phyloP scores from a whole-genome alignment of 1,140 invertebrate species.

The Penaeus chinensis region DNA sequence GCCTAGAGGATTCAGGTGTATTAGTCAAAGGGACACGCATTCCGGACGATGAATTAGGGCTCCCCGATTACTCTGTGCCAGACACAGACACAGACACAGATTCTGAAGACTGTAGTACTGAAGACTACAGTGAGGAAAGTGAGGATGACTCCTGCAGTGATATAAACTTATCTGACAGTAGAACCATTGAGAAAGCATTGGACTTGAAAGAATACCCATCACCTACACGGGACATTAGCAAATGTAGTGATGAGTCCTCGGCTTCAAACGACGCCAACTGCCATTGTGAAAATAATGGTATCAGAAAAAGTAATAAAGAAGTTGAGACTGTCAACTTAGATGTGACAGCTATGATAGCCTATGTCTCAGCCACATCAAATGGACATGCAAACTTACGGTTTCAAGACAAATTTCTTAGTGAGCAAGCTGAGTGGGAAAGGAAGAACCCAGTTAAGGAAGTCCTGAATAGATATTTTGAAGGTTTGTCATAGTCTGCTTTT shows the following conservation, averaged over 20 bases:
- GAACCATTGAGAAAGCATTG: too few relatives aligned
- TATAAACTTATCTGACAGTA: too few relatives aligned
- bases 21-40: constrained; percentile 34
- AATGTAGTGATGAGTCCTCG: neutral
- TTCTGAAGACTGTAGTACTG: neutral
- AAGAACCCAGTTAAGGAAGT: constrained; percentile 46
- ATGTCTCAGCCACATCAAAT: constrained; percentile 50
- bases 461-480: constrained; percentile 49
- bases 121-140: neutral
- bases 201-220: too few relatives aligned
- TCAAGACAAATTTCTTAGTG: constrained; percentile 40
- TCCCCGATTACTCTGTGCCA: constrained; percentile 18
- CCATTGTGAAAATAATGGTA: neutral
- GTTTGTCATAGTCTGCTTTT: neutral
- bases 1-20: constrained; percentile 33
- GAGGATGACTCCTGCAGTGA: neutral
- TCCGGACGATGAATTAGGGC: constrained; percentile 34
- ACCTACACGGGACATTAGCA: neutral
- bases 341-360: constrained; percentile 54
- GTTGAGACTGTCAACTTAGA: constrained; percentile 33
- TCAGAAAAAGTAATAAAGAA: constrained; percentile 13
- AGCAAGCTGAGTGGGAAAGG: constrained; percentile 54
- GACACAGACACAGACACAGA: constrained; percentile 15
- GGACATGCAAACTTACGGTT: constrained; percentile 37
- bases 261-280: neutral